Evolutionary conservation across 2,888 invertebrate genomes (phyloP).

Genomic region (Griposia aprilina): DNA sequence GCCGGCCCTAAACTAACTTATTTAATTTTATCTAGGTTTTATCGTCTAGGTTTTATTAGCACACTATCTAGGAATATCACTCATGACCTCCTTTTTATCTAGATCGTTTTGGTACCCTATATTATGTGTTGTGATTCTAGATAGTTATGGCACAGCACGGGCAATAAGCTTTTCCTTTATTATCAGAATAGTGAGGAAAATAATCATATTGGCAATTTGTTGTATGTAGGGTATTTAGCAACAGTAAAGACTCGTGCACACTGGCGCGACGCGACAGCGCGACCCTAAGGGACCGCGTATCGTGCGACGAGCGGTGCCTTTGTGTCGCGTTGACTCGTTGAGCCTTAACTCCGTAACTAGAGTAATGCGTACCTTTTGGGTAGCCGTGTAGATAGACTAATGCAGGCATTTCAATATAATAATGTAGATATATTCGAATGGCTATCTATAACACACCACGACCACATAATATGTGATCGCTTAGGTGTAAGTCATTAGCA

Average conservation of each 20-base stretch:
- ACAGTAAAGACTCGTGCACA: no score
- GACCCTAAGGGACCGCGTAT: no score
- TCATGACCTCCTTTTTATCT: slow-evolving; percentile 5
- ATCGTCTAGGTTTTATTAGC: slow-evolving; percentile 11
- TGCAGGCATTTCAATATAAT: neutral
- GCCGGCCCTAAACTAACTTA: slow-evolving; percentile 46
- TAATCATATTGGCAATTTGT: neutral
- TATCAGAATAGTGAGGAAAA: neutral
- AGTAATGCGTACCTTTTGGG: neutral
- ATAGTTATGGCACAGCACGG: neutral
- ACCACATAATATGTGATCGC: no score
- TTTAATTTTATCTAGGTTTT: slow-evolving; percentile 33
- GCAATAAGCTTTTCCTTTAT: neutral
- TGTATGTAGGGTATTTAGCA: neutral
- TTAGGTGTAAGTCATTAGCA: no score
- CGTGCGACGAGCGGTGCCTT: no score
- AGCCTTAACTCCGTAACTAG: no score
- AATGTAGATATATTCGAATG: no score
- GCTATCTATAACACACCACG: no score
- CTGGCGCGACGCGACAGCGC: no score
- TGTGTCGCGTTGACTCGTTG: no score
- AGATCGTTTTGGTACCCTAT: neutral
- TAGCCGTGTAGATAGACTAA: neutral
- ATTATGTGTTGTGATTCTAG: neutral
- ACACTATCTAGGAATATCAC: neutral